Percentiles rank a stretch among this genome's conserved stretches.
Conservation (phyloP, 2,888 invertebrate species). For the Andrena haemorrhoa region DNA sequence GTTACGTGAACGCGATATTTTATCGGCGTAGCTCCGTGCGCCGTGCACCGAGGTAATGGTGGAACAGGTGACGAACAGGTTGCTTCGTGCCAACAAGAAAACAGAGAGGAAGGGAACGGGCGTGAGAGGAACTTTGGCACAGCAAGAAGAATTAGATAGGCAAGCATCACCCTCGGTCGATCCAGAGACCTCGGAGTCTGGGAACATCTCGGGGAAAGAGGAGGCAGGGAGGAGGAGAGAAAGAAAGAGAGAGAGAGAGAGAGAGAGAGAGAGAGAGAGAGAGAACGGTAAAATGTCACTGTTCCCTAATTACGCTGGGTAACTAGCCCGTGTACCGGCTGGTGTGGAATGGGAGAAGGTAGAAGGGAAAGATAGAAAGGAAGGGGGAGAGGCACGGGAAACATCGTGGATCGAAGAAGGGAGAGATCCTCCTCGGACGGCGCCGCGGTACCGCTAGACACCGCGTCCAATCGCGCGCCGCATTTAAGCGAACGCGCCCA, state of each 20-base stretch:
- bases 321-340: slow-evolving; percentile 68
- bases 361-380: slow-evolving; percentile 34
- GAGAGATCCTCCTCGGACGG: slow-evolving; percentile 58
- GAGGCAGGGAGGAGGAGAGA: slow-evolving; percentile 1
- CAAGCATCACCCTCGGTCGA: too few species aligned
- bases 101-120: background rate
- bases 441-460: slow-evolving; percentile 77
- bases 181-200: too few species aligned
- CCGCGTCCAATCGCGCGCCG: slow-evolving; percentile 51
- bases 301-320: slow-evolving; percentile 80
- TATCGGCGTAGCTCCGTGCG: too few species aligned
- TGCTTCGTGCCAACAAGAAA: background rate
- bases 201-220: background rate
- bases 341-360: slow-evolving; percentile 28
- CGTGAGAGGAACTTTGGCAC: too few species aligned
- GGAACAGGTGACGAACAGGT: slow-evolving; percentile 3
- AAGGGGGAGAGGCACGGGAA: slow-evolving; percentile 41
- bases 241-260: slow-evolving; percentile 21
- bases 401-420: slow-evolving; percentile 52
- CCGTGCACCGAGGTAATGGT: background rate
- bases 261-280: slow-evolving; percentile 39
- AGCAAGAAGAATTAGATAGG: too few species aligned
- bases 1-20: background rate
- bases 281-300: slow-evolving; percentile 82
- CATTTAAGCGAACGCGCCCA: slow-evolving; percentile 77